Base-by-base conservation (phyloP, 2,113 vertebrate genomes). In the Albula glossodonta region DNA sequence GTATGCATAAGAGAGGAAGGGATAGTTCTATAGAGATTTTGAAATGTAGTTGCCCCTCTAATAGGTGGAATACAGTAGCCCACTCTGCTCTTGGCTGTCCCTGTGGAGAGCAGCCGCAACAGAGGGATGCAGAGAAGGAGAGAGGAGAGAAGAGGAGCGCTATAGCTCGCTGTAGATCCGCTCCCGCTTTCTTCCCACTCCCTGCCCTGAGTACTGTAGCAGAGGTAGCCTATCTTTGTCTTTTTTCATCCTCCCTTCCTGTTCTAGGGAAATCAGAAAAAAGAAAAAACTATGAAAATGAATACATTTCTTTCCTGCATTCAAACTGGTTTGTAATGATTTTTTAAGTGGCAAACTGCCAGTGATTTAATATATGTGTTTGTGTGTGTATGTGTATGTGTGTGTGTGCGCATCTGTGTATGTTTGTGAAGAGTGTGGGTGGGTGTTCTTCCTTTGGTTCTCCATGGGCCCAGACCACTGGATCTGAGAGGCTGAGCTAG, bases 21-120 rank as follows among this genome's bases (percentile, higher is more conserved):
- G n/a, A 31, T 22, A 31, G 70, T 2, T 1, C 6, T 6, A 56
- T 22, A 31, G 70, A 31, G 70, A 9, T 74, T 74, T n/a, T 86
- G 83, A 84, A 88, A 84, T 41, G 2, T 22, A 15, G 81, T 70
- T 88, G 90, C 88, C 79, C 83, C 78, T 66, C 0, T 90, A 22
- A 51, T 92, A 53, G 12, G 80, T 85, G 82, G 85, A 91, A 91
- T 93, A 92, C 91, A 87, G 92, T 93, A 92, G 22, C 89, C 53
- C 74, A 49, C 85, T n/a, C 89, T 87, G 85, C 52, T 87, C 88
- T 86, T 51, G 66, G 77, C 48, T 81, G 31, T 81, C 50, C 63
- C 88, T 70, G 90, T 83, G 87, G 89, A 85, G 83, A 87, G 82
- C 88, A 78, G 78, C 78, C 66, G 77, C 88, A 82, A 85, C 48